A percentile compares a stretch with the other conserved stretches of the same genome.
Evolutionary conservation across 2,888 invertebrate species (phyloP).

Genomic region (Melolontha melolontha): DNA sequence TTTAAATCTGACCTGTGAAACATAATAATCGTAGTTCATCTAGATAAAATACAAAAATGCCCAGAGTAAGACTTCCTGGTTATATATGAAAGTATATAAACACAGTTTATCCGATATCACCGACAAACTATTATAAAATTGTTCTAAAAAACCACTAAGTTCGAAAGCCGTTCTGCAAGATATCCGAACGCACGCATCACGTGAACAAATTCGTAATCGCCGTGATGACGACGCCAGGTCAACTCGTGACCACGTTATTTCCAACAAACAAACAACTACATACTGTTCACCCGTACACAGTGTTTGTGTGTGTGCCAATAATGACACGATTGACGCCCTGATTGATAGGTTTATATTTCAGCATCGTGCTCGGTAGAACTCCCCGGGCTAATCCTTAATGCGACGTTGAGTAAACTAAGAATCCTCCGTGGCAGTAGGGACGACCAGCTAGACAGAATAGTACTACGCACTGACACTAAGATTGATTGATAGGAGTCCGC

Average conservation of each 20-base stretch:
- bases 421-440: constrained; percentile 12
- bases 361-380: constrained; percentile 54
- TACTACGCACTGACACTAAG: constrained; percentile 62
- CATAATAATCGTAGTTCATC: constrained; percentile 7
- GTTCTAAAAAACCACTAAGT: constrained; percentile 26
- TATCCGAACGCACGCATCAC: constrained; percentile 18
- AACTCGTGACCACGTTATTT: constrained; percentile 32
- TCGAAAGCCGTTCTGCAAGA: constrained; percentile 13
- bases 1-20: background rate
- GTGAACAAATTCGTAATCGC: constrained; percentile 38
- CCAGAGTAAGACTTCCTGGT: background rate
- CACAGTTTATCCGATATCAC: background rate
- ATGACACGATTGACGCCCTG: constrained; percentile 57
- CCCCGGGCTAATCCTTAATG: constrained; percentile 58
- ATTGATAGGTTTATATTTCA: constrained; percentile 64
- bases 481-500: constrained; percentile 64
- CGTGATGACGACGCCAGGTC: constrained; percentile 38
- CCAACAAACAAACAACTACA: constrained; percentile 23
- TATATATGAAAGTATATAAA: constrained; percentile 5
- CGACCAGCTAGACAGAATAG: constrained; percentile 35
- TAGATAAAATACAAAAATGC: background rate
- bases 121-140: constrained; percentile 21
- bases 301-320: constrained; percentile 45
- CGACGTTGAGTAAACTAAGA: constrained; percentile 52
- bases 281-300: background rate